Evolutionary conservation across 2,113 vertebrate species (phyloP), one percentile per base, ranked within the genome.

Genomic region (Oreocharis arfaki): DNA sequence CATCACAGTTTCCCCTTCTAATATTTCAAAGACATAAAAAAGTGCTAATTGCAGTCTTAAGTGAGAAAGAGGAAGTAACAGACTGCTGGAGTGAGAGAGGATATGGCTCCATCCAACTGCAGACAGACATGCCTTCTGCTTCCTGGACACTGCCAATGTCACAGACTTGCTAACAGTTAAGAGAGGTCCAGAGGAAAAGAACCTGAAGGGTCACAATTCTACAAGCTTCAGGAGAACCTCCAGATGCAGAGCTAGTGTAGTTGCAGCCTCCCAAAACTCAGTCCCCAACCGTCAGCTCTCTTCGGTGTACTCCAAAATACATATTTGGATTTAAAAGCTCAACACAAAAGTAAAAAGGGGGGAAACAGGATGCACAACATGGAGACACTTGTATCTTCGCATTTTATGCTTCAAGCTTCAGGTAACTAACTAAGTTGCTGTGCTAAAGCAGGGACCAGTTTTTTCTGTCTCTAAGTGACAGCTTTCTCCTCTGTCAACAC

Each of bases 21-120:
- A 86, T 96, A 97, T 98, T 98, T 98, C 98, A 98, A 98, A 98
- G 98, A 79, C 94, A 92, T 92, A 23, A 84, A 95, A 95, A 97
- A 97, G 96, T 95, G 96, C 93, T 98, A 97, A 98, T 95, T 98
- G 94, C 97, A 93, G 76, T 92, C 93, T 89, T 60, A 76, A 95
- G 84, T 84, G 64, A 96, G 96, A 96, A 97, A 97, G 95, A 97
- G 97, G 97, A 98, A 98, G 95, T 96, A 83, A 70, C 4, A 91
- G 91, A 86, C 87, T 94, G 78, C 52, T 96, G 93, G 95, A 95
- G 95, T 73, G 85, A 94, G 78, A 96, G 28, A 91, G 94, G 95
- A 96, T 44, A 32, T 33, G 20, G 44, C 49, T 63, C 75, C 75
- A 80, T 76, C 52, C 84, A 68, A 77, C 71, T 44, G 59, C 0